Percentiles rank a stretch among this genome's conserved stretches.
Evolutionary conservation across 2,113 vertebrate genomes (phyloP).

Genomic region (Oenanthe oenanthe): DNA sequence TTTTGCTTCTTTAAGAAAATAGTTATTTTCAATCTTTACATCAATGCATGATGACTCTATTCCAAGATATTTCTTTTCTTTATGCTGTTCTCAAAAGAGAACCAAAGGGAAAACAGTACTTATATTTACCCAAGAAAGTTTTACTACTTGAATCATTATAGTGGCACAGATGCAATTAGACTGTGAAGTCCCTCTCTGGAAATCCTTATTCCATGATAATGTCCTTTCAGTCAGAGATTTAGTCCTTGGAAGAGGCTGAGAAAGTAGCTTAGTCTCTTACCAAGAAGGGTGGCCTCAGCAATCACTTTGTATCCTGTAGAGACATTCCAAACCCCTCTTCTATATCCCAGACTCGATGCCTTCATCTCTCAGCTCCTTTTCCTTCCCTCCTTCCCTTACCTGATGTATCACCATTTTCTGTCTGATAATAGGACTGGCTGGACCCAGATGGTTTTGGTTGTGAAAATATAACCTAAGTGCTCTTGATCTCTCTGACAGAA

Average conservation of each 20-base stretch:
- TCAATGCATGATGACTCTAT: background rate
- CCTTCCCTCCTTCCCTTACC: background rate
- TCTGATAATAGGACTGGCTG: background rate
- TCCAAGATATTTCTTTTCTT: background rate
- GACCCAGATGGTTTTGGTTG: background rate
- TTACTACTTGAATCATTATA: background rate
- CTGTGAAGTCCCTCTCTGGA: background rate
- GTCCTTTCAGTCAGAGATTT: background rate
- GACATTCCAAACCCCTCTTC: background rate
- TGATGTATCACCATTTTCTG: background rate
- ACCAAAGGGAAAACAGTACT: background rate
- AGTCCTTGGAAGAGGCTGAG: background rate
- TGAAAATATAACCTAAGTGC: background rate
- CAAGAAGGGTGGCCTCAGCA: background rate
- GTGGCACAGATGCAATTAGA: background rate
- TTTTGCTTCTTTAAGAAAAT: background rate
- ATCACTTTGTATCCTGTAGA: background rate
- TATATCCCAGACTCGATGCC: background rate
- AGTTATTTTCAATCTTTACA: fast-evolving
- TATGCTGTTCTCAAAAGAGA: background rate
- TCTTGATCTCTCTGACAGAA: background rate
- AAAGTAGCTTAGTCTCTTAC: background rate
- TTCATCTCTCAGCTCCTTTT: background rate
- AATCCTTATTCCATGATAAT: background rate
- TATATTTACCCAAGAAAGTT: background rate